A percentile compares a stretch with the other conserved stretches of the same genome.
phyloP scores from a whole-genome alignment of 2,888 invertebrate species.

The Dusona sp. region DNA sequence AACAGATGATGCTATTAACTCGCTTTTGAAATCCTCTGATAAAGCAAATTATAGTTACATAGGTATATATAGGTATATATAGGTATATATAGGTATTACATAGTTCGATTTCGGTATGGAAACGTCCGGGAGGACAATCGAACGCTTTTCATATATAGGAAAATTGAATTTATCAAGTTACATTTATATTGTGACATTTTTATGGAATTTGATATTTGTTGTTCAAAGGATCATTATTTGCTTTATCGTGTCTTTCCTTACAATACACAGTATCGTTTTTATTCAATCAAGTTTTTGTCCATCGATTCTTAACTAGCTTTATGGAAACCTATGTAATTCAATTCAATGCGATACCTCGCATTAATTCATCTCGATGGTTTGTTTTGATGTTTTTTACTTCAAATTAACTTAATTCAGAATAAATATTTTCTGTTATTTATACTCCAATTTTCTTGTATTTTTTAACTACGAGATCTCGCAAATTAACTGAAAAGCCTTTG shows the following conservation, averaged over 20 bases:
- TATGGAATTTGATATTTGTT: background rate
- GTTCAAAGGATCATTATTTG: background rate
- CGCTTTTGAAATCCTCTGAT: background rate
- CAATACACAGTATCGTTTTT: background rate
- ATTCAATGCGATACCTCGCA: background rate
- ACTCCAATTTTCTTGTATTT: background rate
- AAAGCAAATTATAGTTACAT: too few relatives aligned
- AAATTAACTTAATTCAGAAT: background rate
- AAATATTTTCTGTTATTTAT: background rate
- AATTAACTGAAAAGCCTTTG: conserved; percentile 1
- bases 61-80: too few relatives aligned
- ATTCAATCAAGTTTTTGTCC: too few relatives aligned
- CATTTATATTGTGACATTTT: background rate
- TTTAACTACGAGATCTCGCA: background rate
- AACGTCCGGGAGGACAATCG: background rate
- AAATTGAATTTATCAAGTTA: background rate
- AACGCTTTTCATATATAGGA: background rate
- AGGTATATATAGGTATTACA: background rate
- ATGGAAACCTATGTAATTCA: background rate
- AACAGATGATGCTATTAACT: background rate
- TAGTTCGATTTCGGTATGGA: background rate
- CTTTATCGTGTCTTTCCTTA: background rate
- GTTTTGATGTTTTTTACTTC: too few relatives aligned
- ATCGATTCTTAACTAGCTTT: too few relatives aligned
- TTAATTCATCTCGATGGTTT: too few relatives aligned